These are phyloP conservation scores for Acromyrmex echinatior DNA, from an alignment of 1,140 invertebrate genomes.

Conservation along the genomic window DNA sequence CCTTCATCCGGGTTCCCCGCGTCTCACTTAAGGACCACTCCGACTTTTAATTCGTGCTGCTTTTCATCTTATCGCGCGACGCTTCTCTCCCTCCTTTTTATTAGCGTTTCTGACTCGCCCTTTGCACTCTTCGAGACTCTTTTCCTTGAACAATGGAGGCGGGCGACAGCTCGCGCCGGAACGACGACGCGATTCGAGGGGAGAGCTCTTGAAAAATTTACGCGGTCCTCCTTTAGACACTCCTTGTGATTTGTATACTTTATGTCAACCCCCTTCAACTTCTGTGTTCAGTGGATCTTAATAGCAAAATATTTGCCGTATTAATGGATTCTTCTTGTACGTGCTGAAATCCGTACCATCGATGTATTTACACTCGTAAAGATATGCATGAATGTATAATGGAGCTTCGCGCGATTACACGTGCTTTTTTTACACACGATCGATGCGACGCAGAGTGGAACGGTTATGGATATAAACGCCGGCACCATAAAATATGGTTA, in stretches of 20 bases:
- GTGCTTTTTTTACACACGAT: slow-evolving; percentile 41
- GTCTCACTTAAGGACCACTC: slow-evolving; percentile 67
- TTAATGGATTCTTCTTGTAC: slow-evolving; percentile 59
- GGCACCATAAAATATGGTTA: slow-evolving; percentile 68
- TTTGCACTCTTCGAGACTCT: slow-evolving; percentile 22
- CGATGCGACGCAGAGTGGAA: slow-evolving; percentile 37
- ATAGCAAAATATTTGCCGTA: slow-evolving; percentile 61
- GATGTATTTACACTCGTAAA: slow-evolving; percentile 43
- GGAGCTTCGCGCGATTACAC: slow-evolving; percentile 37
- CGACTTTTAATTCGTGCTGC: slow-evolving; percentile 74
- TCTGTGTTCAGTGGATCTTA: slow-evolving; percentile 23
- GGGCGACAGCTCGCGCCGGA: slow-evolving; percentile 18
- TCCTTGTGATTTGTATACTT: slow-evolving; percentile 55
- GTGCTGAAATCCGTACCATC: slow-evolving; percentile 38
- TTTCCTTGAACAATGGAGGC: slow-evolving; percentile 10
- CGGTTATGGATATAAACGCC: slow-evolving; percentile 55
- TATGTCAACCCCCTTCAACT: slow-evolving; percentile 20
- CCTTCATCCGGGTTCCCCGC: slow-evolving; percentile 41
- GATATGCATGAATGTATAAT: neutral
- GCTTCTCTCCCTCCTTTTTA: slow-evolving; percentile 48
- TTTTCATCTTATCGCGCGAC: slow-evolving; percentile 71
- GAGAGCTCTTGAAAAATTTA: slow-evolving; percentile 40
- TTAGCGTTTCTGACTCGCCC: slow-evolving; percentile 48
- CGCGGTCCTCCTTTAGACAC: slow-evolving; percentile 42
- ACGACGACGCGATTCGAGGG: slow-evolving; percentile 23